Evolutionary conservation across 2,888 invertebrate species (phyloP).

Genomic region (Acleris cristana): DNA sequence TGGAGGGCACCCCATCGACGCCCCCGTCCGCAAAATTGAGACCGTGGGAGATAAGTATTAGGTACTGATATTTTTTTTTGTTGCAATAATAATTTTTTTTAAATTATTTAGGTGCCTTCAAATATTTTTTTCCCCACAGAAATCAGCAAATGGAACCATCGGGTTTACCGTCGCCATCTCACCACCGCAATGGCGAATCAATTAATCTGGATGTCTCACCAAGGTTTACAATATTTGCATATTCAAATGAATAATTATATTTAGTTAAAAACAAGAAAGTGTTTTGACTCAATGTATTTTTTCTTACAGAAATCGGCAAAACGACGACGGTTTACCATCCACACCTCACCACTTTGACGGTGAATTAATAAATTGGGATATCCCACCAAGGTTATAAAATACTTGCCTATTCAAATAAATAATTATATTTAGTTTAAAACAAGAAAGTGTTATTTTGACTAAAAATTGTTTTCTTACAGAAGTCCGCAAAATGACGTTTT

Average conservation of each 20-base stretch:
- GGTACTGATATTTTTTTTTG: conserved; percentile 2
- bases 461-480: not conserved
- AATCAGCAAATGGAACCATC: no score
- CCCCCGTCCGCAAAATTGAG: conserved; percentile 8
- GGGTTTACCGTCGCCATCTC: no score
- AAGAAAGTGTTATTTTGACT: no score
- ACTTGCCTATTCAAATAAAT: no score
- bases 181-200: no score
- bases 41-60: not conserved
- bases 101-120: not conserved
- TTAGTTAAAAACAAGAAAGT: no score
- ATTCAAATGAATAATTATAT: no score
- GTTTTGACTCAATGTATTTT: not conserved
- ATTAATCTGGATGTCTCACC: no score
- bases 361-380: conserved; percentile 4
- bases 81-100: not conserved
- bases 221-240: no score
- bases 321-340: not conserved
- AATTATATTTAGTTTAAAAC: no score
- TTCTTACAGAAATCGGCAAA: conserved; percentile 4
- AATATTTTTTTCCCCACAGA: not conserved
- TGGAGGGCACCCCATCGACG: not conserved
- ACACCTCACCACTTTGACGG: conserved; percentile 2
- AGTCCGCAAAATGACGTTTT: not conserved
- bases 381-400: not conserved